Conservation (phyloP, 23 tunicate genomes). For the Styela clava region DNA sequence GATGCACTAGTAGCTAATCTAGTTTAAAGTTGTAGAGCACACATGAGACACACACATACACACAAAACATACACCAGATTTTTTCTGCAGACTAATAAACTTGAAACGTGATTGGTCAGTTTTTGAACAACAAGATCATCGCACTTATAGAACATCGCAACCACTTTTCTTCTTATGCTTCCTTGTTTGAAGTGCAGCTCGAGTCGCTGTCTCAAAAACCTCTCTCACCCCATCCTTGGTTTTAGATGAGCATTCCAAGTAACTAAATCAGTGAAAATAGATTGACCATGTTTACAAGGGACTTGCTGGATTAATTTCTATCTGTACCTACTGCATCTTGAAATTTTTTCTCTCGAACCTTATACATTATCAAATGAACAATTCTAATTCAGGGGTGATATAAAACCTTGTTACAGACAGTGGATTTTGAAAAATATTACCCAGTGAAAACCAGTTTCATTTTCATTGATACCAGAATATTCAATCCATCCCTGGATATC, state of each 20-base stretch:
- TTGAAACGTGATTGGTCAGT: conserved; percentile 26
- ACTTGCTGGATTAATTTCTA: no score
- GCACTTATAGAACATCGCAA: conserved; percentile 71
- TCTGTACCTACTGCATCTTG: no score
- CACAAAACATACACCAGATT: neutral
- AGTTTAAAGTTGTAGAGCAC: neutral
- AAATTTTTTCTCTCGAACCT: no score
- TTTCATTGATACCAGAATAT: no score
- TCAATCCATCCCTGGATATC: no score
- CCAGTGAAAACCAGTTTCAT: no score
- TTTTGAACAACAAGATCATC: neutral
- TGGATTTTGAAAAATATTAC: no score
- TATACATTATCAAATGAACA: no score
- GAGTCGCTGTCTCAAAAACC: conserved; percentile 95
- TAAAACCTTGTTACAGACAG: no score
- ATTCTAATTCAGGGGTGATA: no score
- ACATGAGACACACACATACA: conserved; percentile 8
- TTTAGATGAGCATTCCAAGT: conserved; percentile 96
- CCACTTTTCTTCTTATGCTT: conserved; percentile 86
- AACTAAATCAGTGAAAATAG: conserved; percentile 49
- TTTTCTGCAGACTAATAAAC: conserved; percentile 18
- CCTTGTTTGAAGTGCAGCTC: conserved; percentile 88
- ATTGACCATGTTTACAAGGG: neutral
- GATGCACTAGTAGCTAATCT: neutral
- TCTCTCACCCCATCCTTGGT: conserved; percentile 95